These are phyloP conservation scores for Eudyptes chrysolophus DNA, from an alignment of 2,113 vertebrate species.

Conservation along the genomic window DNA sequence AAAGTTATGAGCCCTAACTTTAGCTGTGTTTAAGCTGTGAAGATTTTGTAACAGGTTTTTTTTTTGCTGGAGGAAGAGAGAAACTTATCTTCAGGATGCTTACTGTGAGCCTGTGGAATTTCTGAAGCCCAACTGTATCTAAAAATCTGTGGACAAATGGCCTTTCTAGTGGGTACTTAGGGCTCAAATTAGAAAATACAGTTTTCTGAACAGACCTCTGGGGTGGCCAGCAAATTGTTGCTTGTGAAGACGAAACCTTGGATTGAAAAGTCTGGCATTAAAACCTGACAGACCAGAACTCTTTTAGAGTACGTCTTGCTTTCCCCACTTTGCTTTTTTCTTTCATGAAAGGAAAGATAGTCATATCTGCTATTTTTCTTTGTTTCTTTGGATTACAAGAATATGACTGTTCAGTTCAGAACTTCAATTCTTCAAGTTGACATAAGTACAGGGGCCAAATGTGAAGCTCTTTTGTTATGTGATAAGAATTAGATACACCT, in stretches of 20 bases:
- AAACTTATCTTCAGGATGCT: background rate
- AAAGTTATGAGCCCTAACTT: background rate
- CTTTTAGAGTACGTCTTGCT: background rate
- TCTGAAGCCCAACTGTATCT: background rate
- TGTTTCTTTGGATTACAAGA: background rate
- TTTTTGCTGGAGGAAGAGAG: background rate
- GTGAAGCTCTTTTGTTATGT: background rate
- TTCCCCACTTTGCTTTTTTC: background rate
- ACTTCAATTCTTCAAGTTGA: background rate
- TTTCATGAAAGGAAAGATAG: background rate
- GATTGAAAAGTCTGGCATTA: background rate
- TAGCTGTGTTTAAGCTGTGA: background rate
- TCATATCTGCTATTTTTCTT: background rate
- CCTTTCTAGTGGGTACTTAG: background rate
- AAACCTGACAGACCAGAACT: background rate
- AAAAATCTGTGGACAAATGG: slow-evolving; percentile 1
- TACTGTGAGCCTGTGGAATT: background rate
- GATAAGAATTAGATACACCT: background rate
- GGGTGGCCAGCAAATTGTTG: background rate
- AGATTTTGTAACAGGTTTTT: background rate
- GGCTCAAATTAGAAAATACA: background rate
- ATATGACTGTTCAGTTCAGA: background rate
- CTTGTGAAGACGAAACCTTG: background rate
- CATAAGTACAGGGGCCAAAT: background rate
- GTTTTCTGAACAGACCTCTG: background rate